Evolutionary conservation across 2,888 invertebrate genomes (phyloP).

Genomic region (Brenthis daphne): DNA sequence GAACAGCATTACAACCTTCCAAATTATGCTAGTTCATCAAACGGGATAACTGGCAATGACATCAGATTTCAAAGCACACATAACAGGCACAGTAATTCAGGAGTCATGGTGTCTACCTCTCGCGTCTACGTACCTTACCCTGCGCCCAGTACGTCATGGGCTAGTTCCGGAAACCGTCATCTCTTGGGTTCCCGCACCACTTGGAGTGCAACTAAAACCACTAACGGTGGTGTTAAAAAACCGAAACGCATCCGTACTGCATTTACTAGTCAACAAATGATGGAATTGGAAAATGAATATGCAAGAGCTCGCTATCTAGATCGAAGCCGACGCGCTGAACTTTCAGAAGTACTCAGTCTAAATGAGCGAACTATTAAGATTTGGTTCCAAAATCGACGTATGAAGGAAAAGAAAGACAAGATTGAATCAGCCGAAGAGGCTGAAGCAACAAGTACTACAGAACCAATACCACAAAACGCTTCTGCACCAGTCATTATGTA

Average conservation of each 20-base stretch:
- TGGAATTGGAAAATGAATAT: conserved; percentile 89
- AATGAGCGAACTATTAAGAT: conserved; percentile 85
- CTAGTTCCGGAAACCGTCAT: conserved; percentile 26
- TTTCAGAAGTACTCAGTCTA: conserved; percentile 56
- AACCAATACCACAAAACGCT: conserved; percentile 49
- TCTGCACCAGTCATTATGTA: conserved; percentile 43
- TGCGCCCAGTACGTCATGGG: conserved; percentile 35
- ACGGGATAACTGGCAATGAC: conserved; percentile 26
- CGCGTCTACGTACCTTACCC: conserved; percentile 14
- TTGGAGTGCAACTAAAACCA: conserved; percentile 44
- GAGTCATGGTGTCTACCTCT: conserved; percentile 11
- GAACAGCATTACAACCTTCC: conserved; percentile 21
- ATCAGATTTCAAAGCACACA: conserved; percentile 26
- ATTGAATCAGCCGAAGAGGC: conserved; percentile 55
- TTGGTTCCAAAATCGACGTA: conserved; percentile 92
- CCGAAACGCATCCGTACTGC: conserved; percentile 88
- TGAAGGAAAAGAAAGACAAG: conserved; percentile 87
- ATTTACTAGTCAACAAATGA: conserved; percentile 88
- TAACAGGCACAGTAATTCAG: conserved; percentile 17
- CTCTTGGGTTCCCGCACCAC: conserved; percentile 32
- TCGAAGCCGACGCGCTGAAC: conserved; percentile 86
- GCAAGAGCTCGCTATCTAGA: conserved; percentile 86
- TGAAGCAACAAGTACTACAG: conserved; percentile 56
- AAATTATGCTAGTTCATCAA: conserved; percentile 18
- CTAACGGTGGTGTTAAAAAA: conserved; percentile 51